Conservation (phyloP, 1,140 invertebrate species). For the Meloidogyne chitwoodi region DNA sequence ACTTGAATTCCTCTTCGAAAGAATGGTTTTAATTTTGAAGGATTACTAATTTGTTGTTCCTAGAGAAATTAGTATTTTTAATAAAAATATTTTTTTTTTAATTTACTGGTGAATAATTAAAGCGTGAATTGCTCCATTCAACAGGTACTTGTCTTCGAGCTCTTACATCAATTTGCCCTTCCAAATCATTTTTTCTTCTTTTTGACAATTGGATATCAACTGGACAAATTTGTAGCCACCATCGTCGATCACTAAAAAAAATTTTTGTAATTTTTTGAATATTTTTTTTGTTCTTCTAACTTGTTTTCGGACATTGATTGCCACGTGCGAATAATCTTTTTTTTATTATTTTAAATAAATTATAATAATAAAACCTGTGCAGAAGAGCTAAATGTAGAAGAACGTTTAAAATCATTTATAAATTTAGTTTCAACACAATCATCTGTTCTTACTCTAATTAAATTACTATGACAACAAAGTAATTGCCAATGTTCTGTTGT, state of each 20-base stretch:
- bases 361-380: constrained; percentile 29
- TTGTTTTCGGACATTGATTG: constrained; percentile 52
- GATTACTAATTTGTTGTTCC: background rate
- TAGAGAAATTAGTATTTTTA: background rate
- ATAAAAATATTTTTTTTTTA: background rate
- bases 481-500: constrained; percentile 46
- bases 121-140: constrained; percentile 44
- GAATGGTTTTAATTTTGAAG: background rate
- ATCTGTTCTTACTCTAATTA: constrained; percentile 30
- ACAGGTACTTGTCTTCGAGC: constrained; percentile 48
- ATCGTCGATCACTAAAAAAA: constrained; percentile 45
- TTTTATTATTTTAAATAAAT: background rate
- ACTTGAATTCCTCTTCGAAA: background rate
- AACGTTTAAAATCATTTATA: constrained; percentile 48
- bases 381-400: constrained; percentile 46
- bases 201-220: constrained; percentile 29
- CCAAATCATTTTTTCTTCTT: constrained; percentile 31
- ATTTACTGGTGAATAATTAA: constrained; percentile 27
- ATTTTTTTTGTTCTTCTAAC: constrained; percentile 13
- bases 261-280: background rate
- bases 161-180: constrained; percentile 32
- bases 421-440: constrained; percentile 53
- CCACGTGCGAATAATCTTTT: constrained; percentile 36
- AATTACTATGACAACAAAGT: constrained; percentile 43
- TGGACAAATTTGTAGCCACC: constrained; percentile 52